Evolutionary conservation across 2,888 invertebrate species (phyloP).

Genomic region (Zhengitettix transpicula): DNA sequence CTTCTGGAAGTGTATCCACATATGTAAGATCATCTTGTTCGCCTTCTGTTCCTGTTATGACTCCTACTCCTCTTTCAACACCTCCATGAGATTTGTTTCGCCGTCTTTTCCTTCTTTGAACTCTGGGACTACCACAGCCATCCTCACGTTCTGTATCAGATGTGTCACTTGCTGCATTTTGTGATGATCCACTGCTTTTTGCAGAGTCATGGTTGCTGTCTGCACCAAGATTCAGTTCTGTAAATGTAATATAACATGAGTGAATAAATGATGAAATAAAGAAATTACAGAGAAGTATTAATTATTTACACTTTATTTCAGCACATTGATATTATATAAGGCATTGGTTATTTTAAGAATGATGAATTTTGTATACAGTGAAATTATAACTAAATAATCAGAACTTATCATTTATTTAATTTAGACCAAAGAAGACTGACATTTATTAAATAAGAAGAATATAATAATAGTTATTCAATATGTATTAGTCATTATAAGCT

Average conservation of each 20-base stretch:
- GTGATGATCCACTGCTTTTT: conserved; percentile 22
- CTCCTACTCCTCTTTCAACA: conserved; percentile 22
- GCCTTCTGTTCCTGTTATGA: conserved; percentile 24
- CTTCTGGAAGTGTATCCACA: conserved; percentile 74
- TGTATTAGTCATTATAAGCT: too few relatives aligned
- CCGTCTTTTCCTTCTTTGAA: conserved; percentile 45
- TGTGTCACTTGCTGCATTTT: conserved; percentile 35
- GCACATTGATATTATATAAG: too few relatives aligned
- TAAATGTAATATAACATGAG: neutral
- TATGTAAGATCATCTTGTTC: conserved; percentile 55
- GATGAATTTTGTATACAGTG: too few relatives aligned
- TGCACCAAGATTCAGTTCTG: conserved; percentile 11
- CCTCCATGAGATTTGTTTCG: conserved; percentile 30
- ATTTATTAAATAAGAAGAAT: too few relatives aligned
- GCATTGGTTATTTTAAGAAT: too few relatives aligned
- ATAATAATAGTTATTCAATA: too few relatives aligned
- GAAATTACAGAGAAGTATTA: too few relatives aligned
- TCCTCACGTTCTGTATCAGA: conserved; percentile 52
- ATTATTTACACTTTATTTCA: too few relatives aligned
- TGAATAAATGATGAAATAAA: too few relatives aligned
- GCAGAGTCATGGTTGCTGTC: conserved; percentile 28
- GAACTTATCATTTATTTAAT: too few relatives aligned
- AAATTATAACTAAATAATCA: too few relatives aligned
- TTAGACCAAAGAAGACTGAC: too few relatives aligned
- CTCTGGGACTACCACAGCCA: conserved; percentile 65